Percentiles rank a stretch among this genome's conserved stretches.
Evolutionary conservation across 2,888 invertebrate genomes (phyloP).

Genomic region (Autographa pulchrina): DNA sequence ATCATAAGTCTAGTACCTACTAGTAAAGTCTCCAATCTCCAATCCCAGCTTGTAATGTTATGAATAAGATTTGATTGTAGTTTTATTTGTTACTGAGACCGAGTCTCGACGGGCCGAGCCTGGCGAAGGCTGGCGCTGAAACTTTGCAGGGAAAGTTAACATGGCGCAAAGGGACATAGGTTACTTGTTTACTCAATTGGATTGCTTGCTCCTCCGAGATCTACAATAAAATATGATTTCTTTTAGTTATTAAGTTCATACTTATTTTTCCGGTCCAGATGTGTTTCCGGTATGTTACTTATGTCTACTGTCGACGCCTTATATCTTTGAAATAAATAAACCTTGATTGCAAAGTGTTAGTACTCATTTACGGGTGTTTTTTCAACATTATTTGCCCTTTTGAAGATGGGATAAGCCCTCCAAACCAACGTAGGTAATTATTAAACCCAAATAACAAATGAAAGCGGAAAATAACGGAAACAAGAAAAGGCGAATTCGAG

Average conservation of each 20-base stretch:
- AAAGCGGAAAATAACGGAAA: constrained; percentile 24
- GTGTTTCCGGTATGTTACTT: not conserved
- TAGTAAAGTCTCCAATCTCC: constrained; percentile 22
- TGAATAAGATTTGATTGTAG: constrained; percentile 56
- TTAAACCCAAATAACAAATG: not conserved
- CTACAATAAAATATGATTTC: constrained; percentile 52
- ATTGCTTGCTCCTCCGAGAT: constrained; percentile 48
- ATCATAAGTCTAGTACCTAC: constrained; percentile 17
- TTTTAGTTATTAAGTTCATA: constrained; percentile 49
- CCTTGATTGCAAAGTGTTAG: not conserved
- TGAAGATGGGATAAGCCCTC: too few species aligned
- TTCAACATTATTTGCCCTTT: too few species aligned
- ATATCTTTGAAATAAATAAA: not conserved
- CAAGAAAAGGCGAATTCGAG: constrained; percentile 13
- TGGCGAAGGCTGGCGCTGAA: constrained; percentile 45
- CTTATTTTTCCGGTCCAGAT: constrained; percentile 28
- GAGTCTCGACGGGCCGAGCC: constrained; percentile 25
- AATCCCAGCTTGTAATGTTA: constrained; percentile 48
- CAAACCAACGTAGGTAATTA: too few species aligned
- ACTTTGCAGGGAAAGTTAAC: constrained; percentile 53
- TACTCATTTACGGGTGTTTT: too few species aligned
- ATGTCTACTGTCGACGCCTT: not conserved
- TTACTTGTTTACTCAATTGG: constrained; percentile 54
- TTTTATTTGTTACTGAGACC: constrained; percentile 54
- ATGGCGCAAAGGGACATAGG: constrained; percentile 50